A percentile compares a stretch with the other conserved stretches of the same genome.
Conservation (phyloP, 2,113 vertebrate genomes). For the Lonchura striata region DNA sequence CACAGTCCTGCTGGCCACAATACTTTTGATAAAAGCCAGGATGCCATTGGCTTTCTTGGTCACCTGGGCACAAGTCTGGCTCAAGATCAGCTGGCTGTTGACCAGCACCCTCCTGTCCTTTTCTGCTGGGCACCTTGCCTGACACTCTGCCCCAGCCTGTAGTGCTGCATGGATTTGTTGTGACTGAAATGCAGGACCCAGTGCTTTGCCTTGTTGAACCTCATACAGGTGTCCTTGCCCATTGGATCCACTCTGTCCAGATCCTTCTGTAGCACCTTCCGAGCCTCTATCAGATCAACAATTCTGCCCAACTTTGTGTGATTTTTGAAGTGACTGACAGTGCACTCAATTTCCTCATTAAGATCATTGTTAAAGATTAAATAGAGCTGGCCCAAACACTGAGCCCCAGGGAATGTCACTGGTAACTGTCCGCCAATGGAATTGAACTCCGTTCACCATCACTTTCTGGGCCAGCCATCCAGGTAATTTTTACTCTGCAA, state of each 20-base stretch:
- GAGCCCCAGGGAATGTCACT: background rate
- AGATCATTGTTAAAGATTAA: background rate
- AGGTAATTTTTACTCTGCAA: background rate
- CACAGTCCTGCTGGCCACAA: background rate
- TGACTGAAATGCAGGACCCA: background rate
- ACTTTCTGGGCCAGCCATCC: background rate
- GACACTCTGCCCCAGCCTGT: background rate
- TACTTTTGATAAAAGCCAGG: background rate
- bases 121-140: background rate
- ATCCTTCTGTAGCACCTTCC: background rate
- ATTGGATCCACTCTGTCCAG: background rate
- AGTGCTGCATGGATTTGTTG: accelerated
- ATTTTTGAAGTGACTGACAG: background rate
- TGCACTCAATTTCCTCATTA: background rate
- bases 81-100: background rate
- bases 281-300: background rate
- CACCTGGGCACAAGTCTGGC: background rate
- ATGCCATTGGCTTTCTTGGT: background rate
- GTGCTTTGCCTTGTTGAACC: background rate
- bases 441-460: background rate
- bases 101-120: background rate
- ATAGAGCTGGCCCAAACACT: background rate
- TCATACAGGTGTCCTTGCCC: background rate
- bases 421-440: accelerated
- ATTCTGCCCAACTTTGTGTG: background rate